These are phyloP conservation scores for Etheostoma nigrum DNA, from an alignment of 2,797 vertebrate species.

Conservation along the genomic window DNA sequence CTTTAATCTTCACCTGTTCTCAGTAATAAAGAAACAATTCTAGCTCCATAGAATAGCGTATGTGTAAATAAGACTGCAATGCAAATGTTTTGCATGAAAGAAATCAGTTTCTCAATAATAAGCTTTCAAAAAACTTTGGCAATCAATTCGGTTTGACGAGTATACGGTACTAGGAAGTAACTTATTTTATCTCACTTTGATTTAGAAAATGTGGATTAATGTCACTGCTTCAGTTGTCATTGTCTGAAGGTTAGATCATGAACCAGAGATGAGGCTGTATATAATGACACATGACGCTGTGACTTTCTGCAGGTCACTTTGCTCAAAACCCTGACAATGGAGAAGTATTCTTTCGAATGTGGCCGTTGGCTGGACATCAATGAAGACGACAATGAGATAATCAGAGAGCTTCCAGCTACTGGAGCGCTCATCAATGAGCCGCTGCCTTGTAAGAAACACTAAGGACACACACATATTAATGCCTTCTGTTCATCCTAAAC, in stretches of 20 bases:
- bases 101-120: not conserved
- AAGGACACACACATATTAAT: not conserved
- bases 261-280: not conserved
- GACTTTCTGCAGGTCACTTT: constrained; percentile 87
- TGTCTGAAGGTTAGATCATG: not conserved
- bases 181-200: too few relatives aligned
- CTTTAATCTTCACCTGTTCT: constrained; percentile 5
- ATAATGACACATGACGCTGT: not conserved
- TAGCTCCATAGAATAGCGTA: too few relatives aligned
- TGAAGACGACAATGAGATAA: constrained; percentile 96
- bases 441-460: constrained; percentile 85
- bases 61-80: not conserved
- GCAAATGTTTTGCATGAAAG: not conserved
- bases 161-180: not conserved
- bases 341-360: constrained; percentile 94
- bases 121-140: not conserved
- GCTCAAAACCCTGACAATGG: constrained; percentile 93
- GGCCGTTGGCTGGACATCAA: constrained; percentile 97
- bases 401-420: constrained; percentile 92
- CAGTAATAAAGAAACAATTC: not conserved
- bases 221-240: constrained; percentile 2
- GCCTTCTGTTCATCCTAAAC: not conserved
- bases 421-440: constrained; percentile 87
- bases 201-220: not conserved
- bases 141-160: too few relatives aligned